A percentile compares a stretch with the other conserved stretches of the same genome.
phyloP scores from a whole-genome alignment of 2,888 invertebrate species.

The Lithophane ornitopus region DNA sequence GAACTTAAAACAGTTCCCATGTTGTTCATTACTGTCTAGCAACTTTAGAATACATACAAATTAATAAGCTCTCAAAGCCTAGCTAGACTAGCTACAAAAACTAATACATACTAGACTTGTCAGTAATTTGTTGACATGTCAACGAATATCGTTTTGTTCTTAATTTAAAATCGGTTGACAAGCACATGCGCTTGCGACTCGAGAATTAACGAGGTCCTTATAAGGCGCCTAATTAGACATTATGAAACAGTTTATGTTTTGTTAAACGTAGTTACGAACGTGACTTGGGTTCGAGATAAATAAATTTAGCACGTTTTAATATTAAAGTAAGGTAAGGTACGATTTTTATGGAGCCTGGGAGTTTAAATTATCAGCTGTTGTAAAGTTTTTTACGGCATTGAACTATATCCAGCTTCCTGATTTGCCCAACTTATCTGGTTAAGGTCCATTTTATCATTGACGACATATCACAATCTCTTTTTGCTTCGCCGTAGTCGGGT shows the following conservation, averaged over 20 bases:
- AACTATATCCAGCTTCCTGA: conserved; percentile 6
- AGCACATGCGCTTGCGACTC: conserved; percentile 33
- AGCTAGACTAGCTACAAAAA: conserved; percentile 35
- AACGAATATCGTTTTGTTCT: conserved; percentile 48
- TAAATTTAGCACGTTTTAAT: conserved; percentile 18
- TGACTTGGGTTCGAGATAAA: conserved; percentile 42
- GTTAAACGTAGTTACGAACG: conserved; percentile 53
- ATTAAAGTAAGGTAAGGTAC: background rate
- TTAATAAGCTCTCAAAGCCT: conserved; percentile 24
- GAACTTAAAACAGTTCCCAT: conserved; percentile 13
- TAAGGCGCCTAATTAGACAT: conserved; percentile 56
- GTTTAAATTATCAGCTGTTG: background rate
- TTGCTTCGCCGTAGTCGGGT: too few relatives aligned
- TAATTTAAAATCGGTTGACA: conserved; percentile 51
- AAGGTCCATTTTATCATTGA: background rate
- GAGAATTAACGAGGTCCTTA: conserved; percentile 60
- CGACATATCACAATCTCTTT: too few relatives aligned
- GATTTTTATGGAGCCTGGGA: background rate
- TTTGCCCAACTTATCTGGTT: background rate
- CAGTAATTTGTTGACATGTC: conserved; percentile 58
- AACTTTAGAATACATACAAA: conserved; percentile 26
- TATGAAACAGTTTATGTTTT: conserved; percentile 55
- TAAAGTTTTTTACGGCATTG: conserved; percentile 4
- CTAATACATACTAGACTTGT: conserved; percentile 14
- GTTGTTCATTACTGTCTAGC: conserved; percentile 13